Conservation (phyloP, 2,113 vertebrate species). For the Phyllostomus hastatus region DNA sequence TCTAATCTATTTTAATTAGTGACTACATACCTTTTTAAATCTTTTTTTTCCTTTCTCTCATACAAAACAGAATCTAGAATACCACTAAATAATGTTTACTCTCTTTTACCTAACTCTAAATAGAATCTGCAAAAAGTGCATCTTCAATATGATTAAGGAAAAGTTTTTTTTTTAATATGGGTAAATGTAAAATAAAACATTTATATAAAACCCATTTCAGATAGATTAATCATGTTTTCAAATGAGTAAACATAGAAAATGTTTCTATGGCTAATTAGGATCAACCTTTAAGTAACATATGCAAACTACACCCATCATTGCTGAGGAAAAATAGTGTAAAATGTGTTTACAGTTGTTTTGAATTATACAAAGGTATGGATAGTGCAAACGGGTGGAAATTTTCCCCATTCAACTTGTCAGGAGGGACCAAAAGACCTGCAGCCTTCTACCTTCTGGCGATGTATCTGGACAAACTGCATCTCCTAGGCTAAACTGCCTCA, state of each 20-base stretch:
- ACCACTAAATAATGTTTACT: not conserved
- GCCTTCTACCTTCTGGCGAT: not conserved
- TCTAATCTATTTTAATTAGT: not conserved
- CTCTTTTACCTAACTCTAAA: not conserved
- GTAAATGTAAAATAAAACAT: conserved; percentile 28
- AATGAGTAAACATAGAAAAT: not conserved
- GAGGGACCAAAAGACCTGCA: not conserved
- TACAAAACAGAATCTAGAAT: not conserved
- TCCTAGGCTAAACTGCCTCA: not conserved
- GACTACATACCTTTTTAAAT: not conserved
- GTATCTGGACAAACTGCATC: not conserved
- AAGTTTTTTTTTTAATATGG: not conserved
- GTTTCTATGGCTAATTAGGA: not conserved
- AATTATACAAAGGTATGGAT: not conserved
- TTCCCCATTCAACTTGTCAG: not conserved
- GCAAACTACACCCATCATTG: not conserved
- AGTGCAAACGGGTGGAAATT: not conserved
- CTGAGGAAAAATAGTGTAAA: conserved; percentile 1
- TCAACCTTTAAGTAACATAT: not conserved
- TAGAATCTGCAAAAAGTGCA: not conserved
- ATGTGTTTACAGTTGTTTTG: not conserved
- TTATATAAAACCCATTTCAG: conserved; percentile 5
- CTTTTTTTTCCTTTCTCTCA: conserved; percentile 8
- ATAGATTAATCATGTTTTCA: not conserved
- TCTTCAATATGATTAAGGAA: not conserved